Evolutionary conservation across 2,113 vertebrate species (phyloP).

Genomic region (Colius striatus): DNA sequence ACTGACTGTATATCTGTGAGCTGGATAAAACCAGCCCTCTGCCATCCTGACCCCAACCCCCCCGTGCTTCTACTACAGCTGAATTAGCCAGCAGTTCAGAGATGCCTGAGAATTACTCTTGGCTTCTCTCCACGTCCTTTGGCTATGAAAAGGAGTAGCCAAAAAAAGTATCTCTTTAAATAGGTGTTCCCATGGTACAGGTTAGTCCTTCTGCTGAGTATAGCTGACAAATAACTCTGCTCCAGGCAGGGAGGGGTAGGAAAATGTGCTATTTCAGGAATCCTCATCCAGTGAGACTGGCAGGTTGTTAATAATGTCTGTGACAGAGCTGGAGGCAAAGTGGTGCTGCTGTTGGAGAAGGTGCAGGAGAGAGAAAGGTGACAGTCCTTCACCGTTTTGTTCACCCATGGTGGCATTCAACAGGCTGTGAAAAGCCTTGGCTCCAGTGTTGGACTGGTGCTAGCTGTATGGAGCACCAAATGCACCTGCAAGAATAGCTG

Average conservation of each 20-base stretch:
- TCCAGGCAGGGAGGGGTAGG: background rate
- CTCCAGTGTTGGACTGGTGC: rapidly evolving
- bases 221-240: background rate
- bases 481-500: background rate
- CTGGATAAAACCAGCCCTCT: background rate
- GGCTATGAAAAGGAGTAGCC: background rate
- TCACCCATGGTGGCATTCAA: rapidly evolving
- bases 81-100: background rate
- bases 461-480: background rate
- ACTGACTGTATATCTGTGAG: background rate
- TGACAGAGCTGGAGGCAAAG: background rate
- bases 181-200: background rate
- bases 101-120: background rate
- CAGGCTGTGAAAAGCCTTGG: rapidly evolving
- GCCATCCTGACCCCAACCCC: background rate
- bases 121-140: background rate
- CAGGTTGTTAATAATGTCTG: background rate
- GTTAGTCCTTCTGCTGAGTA: background rate
- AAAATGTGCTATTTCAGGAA: background rate
- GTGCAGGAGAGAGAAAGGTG: background rate
- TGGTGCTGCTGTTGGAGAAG: background rate
- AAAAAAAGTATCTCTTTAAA: background rate
- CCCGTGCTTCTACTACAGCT: background rate
- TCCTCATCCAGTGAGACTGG: background rate
- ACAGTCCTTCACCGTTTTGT: background rate